These are phyloP conservation scores for Macrosoma leucophasiata DNA, from an alignment of 2,888 invertebrate genomes.

Conservation along the genomic window DNA sequence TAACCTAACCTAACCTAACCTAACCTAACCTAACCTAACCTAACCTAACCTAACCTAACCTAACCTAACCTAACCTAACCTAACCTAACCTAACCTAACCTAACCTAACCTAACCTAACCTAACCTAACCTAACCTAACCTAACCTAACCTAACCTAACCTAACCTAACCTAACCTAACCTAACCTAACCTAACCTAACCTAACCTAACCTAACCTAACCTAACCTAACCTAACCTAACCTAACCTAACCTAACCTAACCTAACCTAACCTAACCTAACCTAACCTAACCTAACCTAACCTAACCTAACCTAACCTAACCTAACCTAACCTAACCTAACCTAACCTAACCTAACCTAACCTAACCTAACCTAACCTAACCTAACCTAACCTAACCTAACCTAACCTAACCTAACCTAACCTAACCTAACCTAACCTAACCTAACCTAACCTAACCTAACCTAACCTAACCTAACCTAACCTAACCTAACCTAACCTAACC, in stretches of 20 bases:
- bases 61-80: not conserved
- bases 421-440: not conserved
- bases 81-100: not conserved
- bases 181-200: not conserved
- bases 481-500: not conserved
- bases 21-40: not conserved
- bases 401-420: not conserved
- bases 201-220: not conserved
- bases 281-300: not conserved
- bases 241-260: not conserved
- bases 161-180: not conserved
- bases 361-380: not conserved
- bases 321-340: not conserved
- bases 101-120: not conserved
- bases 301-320: not conserved
- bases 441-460: not conserved
- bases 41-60: not conserved
- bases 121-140: not conserved
- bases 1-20: not conserved
- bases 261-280: not conserved
- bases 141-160: not conserved
- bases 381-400: not conserved
- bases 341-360: not conserved
- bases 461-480: not conserved
- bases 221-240: not conserved